Percentiles rank a stretch among this genome's conserved stretches.
phyloP scores from a whole-genome alignment of 2,113 vertebrate genomes.

The Junco hyemalis region DNA sequence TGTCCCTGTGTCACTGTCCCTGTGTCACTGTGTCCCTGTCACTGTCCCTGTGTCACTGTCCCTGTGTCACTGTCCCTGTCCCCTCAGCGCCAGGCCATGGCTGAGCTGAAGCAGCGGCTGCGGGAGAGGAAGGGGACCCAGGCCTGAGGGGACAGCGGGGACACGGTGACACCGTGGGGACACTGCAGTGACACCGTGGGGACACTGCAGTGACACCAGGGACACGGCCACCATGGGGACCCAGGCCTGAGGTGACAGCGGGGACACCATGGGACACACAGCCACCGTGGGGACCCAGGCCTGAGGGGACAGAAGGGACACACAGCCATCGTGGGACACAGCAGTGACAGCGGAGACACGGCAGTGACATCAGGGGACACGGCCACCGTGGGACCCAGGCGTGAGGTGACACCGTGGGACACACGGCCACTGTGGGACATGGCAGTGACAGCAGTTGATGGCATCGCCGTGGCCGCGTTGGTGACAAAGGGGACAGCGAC shows the following conservation, averaged over 20 bases:
- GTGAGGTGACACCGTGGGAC: too few species aligned
- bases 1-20: not conserved
- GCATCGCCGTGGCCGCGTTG: accelerated
- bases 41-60: not conserved
- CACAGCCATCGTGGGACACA: too few species aligned
- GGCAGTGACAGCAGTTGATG: too few species aligned
- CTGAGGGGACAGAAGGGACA: too few species aligned
- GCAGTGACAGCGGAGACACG: not conserved
- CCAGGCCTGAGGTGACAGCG: too few species aligned
- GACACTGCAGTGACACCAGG: not conserved
- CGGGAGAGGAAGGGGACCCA: not conserved
- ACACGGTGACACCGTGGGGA: not conserved
- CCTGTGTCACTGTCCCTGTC: not conserved
- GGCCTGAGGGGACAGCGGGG: not conserved
- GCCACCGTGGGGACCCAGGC: not conserved
- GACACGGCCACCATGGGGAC: too few species aligned
- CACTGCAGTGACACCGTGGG: not conserved
- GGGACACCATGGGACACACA: too few species aligned
- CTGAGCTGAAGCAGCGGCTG: not conserved
- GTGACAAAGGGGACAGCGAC: not conserved
- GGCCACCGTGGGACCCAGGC: too few species aligned
- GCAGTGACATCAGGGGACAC: too few species aligned
- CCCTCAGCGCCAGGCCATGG: not conserved
- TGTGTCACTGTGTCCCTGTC: not conserved
- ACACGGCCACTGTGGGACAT: too few species aligned